Percentiles rank a stretch among this genome's conserved stretches.
Evolutionary conservation across 2,797 vertebrate species (phyloP).

Genomic region (Tangara arthus): DNA sequence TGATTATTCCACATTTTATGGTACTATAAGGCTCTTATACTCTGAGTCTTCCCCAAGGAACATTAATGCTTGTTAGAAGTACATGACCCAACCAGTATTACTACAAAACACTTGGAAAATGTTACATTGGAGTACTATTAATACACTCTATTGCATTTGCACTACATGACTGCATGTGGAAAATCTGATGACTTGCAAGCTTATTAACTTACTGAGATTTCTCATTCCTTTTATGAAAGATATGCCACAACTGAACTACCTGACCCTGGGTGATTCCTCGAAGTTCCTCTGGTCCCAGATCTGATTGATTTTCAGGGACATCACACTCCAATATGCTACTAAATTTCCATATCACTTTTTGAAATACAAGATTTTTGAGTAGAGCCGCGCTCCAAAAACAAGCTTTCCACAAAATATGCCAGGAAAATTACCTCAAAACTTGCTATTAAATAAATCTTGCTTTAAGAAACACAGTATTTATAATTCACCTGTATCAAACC

Average conservation of each 20-base stretch:
- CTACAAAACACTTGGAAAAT: constrained; percentile 56
- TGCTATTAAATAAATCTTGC: neutral
- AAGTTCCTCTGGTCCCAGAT: neutral
- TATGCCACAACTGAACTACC: neutral
- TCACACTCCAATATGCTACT: neutral
- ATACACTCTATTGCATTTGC: constrained; percentile 10
- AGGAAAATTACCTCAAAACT: neutral
- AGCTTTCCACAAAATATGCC: neutral
- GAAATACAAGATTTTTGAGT: neutral
- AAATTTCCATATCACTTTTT: neutral
- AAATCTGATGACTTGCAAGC: constrained; percentile 14
- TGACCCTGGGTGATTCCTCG: neutral
- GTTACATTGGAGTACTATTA: constrained; percentile 47
- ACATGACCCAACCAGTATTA: constrained; percentile 20
- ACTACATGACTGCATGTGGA: constrained; percentile 1
- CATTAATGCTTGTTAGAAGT: constrained; percentile 20
- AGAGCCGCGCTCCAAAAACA: neutral
- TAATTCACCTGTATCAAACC: neutral
- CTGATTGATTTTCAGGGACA: neutral
- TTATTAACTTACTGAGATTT: neutral
- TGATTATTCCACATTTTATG: constrained; percentile 23
- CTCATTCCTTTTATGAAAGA: neutral
- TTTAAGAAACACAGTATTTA: neutral
- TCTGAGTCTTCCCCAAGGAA: neutral
- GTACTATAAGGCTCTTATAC: constrained; percentile 14